phyloP scores from a whole-genome alignment of 2,888 invertebrate genomes.

The Fragum sueziense region DNA sequence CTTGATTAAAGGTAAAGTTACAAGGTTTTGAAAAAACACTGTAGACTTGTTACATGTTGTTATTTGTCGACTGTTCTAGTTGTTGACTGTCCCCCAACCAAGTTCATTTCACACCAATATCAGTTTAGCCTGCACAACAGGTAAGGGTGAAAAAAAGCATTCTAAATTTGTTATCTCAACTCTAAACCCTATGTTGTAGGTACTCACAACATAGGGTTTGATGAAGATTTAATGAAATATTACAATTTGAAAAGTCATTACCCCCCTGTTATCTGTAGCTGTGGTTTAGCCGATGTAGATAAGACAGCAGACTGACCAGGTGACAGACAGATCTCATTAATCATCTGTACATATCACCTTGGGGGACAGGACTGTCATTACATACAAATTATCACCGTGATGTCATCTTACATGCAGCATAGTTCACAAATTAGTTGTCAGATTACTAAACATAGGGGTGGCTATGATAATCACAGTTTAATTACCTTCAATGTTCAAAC shows the following conservation, averaged over 20 bases:
- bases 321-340: not conserved
- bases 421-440: not conserved
- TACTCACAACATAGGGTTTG: not conserved
- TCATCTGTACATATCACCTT: not conserved
- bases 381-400: slow-evolving; percentile 23
- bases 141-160: not conserved
- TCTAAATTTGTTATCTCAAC: not conserved
- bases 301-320: not conserved
- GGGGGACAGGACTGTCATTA: slow-evolving; percentile 11
- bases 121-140: not conserved
- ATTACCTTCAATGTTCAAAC: too few species aligned
- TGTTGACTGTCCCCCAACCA: not conserved
- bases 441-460: too few species aligned
- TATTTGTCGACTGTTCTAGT: not conserved
- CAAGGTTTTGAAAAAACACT: too few species aligned
- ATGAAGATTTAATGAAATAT: not conserved
- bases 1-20: too few species aligned
- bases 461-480: too few species aligned
- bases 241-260: not conserved
- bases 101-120: not conserved
- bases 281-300: too few species aligned
- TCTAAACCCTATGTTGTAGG: not conserved
- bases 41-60: too few species aligned
- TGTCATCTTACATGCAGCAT: slow-evolving; percentile 27
- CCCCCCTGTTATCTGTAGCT: not conserved